These are phyloP conservation scores for Heteromurus nitidus DNA, from an alignment of 2,888 invertebrate genomes.

Conservation along the genomic window DNA sequence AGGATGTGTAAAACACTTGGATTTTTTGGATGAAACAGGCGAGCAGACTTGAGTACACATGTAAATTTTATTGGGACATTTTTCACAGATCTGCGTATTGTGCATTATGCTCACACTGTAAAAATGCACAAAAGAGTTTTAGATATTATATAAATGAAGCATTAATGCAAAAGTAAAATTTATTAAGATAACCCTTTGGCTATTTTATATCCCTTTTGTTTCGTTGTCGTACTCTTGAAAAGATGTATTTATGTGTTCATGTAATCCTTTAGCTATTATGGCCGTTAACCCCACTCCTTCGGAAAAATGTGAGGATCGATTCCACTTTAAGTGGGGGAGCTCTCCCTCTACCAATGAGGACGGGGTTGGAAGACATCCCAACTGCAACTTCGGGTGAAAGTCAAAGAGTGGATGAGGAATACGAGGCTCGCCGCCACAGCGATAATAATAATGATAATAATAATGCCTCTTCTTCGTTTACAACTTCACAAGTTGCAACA, in stretches of 20 bases:
- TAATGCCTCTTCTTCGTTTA: background rate
- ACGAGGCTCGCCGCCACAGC: background rate
- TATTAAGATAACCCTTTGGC: too few relatives aligned
- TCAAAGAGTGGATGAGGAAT: conserved; percentile 20
- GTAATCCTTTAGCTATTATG: conserved; percentile 32
- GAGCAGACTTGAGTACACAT: background rate
- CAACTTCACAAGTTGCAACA: background rate
- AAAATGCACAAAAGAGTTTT: too few relatives aligned
- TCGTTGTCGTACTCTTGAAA: background rate
- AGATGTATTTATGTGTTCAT: too few relatives aligned
- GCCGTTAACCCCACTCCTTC: conserved; percentile 45
- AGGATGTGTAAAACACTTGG: too few relatives aligned
- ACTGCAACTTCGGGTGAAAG: background rate
- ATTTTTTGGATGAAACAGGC: too few relatives aligned
- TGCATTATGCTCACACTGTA: conserved; percentile 1
- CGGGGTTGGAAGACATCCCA: conserved; percentile 9
- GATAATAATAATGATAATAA: conserved; percentile 11
- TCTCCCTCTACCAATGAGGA: conserved; percentile 20
- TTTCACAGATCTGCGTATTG: background rate
- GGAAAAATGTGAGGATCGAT: conserved; percentile 29
- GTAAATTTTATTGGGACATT: conserved; percentile 8
- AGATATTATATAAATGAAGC: background rate
- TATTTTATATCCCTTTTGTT: too few relatives aligned
- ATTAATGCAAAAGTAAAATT: conserved; percentile 12
- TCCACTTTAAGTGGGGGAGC: background rate